A percentile compares a stretch with the other conserved stretches of the same genome.
These are phyloP conservation scores for Saccostrea glomerata DNA, from an alignment of 1,140 invertebrate species.

Conservation along the genomic window DNA sequence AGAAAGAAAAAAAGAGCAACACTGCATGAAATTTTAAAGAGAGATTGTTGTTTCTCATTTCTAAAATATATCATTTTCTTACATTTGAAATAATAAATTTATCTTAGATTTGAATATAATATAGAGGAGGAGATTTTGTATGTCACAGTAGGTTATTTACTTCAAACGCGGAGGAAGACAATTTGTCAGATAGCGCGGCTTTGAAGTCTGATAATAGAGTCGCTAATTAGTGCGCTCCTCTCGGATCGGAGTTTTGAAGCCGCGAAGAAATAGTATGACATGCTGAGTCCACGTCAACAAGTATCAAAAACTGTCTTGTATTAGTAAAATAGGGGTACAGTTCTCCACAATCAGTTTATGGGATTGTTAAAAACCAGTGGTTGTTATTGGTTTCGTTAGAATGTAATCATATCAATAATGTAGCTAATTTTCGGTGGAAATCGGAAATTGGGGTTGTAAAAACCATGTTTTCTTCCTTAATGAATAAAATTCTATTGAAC, in stretches of 20 bases:
- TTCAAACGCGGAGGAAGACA: slow-evolving; percentile 20
- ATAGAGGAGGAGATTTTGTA: background rate
- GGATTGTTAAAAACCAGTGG: background rate
- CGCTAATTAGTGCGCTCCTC: slow-evolving; percentile 12
- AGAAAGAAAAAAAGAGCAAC: background rate
- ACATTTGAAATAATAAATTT: slow-evolving; percentile 10
- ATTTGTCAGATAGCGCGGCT: slow-evolving; percentile 5
- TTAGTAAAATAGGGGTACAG: background rate
- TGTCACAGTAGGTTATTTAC: slow-evolving; percentile 27
- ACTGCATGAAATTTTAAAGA: background rate
- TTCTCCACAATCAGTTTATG: background rate
- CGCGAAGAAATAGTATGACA: background rate
- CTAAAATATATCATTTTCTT: background rate
- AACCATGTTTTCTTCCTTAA: background rate
- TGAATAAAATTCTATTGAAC: background rate
- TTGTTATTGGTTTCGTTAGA: background rate
- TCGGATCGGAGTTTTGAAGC: slow-evolving; percentile 23
- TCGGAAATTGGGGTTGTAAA: background rate
- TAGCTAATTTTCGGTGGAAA: slow-evolving; percentile 18
- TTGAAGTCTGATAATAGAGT: slow-evolving; percentile 17
- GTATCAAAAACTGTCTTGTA: background rate
- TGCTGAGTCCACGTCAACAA: background rate
- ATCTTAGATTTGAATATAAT: slow-evolving; percentile 7
- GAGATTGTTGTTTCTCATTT: background rate
- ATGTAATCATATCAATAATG: background rate